A percentile compares a stretch with the other conserved stretches of the same genome.
Conservation (phyloP, 2,797 vertebrate genomes). For the Poecilia velifera region DNA sequence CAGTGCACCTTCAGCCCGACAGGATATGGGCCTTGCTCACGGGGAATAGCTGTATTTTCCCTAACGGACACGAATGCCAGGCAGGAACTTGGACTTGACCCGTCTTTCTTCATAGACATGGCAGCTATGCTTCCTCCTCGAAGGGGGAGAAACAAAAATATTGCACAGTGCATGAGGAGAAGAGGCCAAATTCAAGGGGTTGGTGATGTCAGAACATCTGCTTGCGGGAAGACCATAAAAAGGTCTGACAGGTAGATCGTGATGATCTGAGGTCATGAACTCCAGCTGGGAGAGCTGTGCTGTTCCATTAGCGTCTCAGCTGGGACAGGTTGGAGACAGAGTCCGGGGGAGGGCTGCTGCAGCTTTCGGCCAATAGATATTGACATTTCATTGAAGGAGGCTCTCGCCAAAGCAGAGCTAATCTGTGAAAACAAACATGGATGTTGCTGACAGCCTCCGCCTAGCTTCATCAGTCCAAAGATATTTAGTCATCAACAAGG, state of each 20-base stretch:
- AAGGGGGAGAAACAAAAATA: slow-evolving; percentile 61
- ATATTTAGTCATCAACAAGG: slow-evolving; percentile 63
- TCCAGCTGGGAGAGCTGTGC: slow-evolving; percentile 71
- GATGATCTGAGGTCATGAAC: slow-evolving; percentile 74
- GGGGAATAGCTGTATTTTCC: slow-evolving; percentile 52
- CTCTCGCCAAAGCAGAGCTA: slow-evolving; percentile 58
- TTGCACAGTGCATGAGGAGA: slow-evolving; percentile 44
- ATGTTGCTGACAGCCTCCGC: slow-evolving; percentile 68
- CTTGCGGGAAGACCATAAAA: slow-evolving; percentile 66
- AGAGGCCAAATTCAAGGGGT: slow-evolving; percentile 56
- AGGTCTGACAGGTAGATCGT: slow-evolving; percentile 77
- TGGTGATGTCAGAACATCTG: slow-evolving; percentile 79
- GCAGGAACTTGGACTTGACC: slow-evolving; percentile 61
- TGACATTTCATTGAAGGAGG: slow-evolving; percentile 68
- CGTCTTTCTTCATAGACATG: slow-evolving; percentile 47
- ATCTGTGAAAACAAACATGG: slow-evolving; percentile 76
- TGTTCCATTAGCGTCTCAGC: slow-evolving; percentile 69
- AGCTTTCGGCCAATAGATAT: slow-evolving; percentile 51
- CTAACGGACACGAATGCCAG: slow-evolving; percentile 54
- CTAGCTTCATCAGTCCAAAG: slow-evolving; percentile 70
- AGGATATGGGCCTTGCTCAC: slow-evolving; percentile 61
- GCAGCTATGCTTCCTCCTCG: slow-evolving; percentile 48
- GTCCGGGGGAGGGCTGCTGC: slow-evolving; percentile 49
- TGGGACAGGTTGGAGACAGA: slow-evolving; percentile 50
- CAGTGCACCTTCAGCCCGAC: slow-evolving; percentile 28